Evolutionary conservation across 2,797 vertebrate genomes (phyloP), one percentile per base, ranked within the genome.

Genomic region (Sebastes flavidus): DNA sequence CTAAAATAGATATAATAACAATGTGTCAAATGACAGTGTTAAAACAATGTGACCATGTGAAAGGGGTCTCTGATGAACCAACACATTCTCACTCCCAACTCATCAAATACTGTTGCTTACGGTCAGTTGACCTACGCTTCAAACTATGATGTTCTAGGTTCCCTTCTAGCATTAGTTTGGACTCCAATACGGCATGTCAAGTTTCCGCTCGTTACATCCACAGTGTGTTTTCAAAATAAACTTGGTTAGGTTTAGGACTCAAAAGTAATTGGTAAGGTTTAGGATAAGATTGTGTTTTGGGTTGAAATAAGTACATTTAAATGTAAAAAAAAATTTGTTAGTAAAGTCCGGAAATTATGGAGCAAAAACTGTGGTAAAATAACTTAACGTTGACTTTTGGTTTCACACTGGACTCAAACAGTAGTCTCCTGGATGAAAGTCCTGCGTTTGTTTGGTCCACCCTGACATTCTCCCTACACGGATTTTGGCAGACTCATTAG

Each of bases 111-210:
- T 8, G 25, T 8, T 0, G 24, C 54, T 25, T 59, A 8, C 3
- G 25, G 25, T 59, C 27, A 59, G 56, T 59, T 16, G 25, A 16
- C 56, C 25, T 5, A 18, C 25, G 3, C 16, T 49, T 49, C 46
- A 49, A 49, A 49, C 46, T 49, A 18, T 20, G 42, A n/a, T 0
- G 18, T 52, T 52, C 46, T 20, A 52, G 18, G 46, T 20, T 52
- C 18, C 46, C 46, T 0, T 52, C 46, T 52, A n/a, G 46, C 46
- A n/a, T 52, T 0, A 0, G 0, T 20, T n/a, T 52, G 0, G 46
- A 52, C 46, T 52, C 2, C 46, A 52, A 8, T 0, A 52, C 18
- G 18, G 18, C 18, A 0, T 52, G 18, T 30, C 8, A 30, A 30
- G 0, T 29, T 59, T 16, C 46, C 0, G 2, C 46, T 0, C 18